Conservation (phyloP, 2,888 invertebrate species). For the Drosophila pseudotakahashii region DNA sequence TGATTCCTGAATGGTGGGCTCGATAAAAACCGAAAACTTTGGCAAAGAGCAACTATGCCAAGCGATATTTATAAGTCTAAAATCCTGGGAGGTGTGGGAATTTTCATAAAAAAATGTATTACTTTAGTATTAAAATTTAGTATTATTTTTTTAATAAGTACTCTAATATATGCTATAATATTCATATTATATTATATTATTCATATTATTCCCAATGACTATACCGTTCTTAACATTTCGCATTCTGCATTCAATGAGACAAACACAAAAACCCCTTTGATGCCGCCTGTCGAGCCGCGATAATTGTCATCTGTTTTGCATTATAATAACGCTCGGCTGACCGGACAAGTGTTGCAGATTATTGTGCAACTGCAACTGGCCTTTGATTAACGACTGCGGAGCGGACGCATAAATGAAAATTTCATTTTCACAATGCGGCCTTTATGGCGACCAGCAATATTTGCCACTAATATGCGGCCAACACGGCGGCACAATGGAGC, state of each 20-base stretch:
- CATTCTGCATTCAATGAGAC: constrained; percentile 11
- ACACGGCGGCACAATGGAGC: constrained; percentile 47
- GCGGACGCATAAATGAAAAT: constrained; percentile 50
- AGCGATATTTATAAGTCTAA: not conserved
- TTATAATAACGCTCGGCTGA: constrained; percentile 57
- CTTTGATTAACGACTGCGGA: constrained; percentile 24
- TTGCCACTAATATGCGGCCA: constrained; percentile 68
- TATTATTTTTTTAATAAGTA: too few species aligned
- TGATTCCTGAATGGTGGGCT: constrained; percentile 36
- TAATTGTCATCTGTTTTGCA: constrained; percentile 66
- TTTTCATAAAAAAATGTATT: too few species aligned
- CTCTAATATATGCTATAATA: too few species aligned
- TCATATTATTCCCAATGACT: not conserved
- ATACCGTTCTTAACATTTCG: not conserved
- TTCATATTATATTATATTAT: too few species aligned
- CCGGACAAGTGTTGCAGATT: constrained; percentile 41
- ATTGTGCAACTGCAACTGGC: constrained; percentile 25
- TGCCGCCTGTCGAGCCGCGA: constrained; percentile 24
- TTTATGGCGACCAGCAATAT: constrained; percentile 64
- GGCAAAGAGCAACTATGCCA: not conserved
- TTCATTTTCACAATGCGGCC: constrained; percentile 52
- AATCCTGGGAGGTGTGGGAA: too few species aligned
- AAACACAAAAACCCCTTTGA: constrained; percentile 5
- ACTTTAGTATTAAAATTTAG: too few species aligned
- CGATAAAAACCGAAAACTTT: constrained; percentile 5